Base-by-base conservation (phyloP, 1,140 invertebrate species). In the Proctacanthus coquilletti region DNA sequence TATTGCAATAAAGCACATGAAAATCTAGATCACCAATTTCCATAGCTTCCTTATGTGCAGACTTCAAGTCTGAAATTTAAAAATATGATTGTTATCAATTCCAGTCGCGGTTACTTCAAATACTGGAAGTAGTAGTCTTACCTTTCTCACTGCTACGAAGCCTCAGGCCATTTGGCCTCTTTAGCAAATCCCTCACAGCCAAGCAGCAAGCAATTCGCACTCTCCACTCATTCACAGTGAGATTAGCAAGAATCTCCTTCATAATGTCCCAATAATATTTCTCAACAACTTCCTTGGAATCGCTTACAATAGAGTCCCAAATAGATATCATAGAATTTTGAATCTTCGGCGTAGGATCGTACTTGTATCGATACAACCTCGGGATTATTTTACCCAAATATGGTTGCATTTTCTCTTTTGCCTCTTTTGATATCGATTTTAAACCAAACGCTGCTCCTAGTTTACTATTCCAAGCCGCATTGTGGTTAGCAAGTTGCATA, bases 401-500 rank as follows among this genome's bases (percentile, higher is more conserved):
- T 17, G 76, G 75, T 17, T 80, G 71, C 41, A 95, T 63, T 54
- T 92, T 81, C 23, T 83, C 75, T 2, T 79, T 80, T 5, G 85
- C 84, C 46, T 81, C 71, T 32, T 74, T 65, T 0, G 85, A 81
- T 33, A 93, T 84, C 0, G 77, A 80, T 29, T 82, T 77, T 57
- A 94, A 85, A 2, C 87, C 87, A 67, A 91, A 91, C 1, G 88
- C 87, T 23, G 89, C 87, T 20, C 88, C 88, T 71, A 77, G 77
- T 63, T 87, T 88, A 1, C 87, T 89, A 49, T 87, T 92, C 89
- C 89, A 96, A 17, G 85, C 71, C 4, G 84, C 77, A 65, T 94
- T 89, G 51, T 94, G 83, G 68, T 93, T 91, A 4, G 88, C 88
- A 39, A 96, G 63, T 59, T 92, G 80, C 79, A 95, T 85, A 54